A percentile compares a stretch with the other conserved stretches of the same genome.
Evolutionary conservation across 1,140 invertebrate genomes (phyloP).

Genomic region (Trachymyrmex cornetzi): DNA sequence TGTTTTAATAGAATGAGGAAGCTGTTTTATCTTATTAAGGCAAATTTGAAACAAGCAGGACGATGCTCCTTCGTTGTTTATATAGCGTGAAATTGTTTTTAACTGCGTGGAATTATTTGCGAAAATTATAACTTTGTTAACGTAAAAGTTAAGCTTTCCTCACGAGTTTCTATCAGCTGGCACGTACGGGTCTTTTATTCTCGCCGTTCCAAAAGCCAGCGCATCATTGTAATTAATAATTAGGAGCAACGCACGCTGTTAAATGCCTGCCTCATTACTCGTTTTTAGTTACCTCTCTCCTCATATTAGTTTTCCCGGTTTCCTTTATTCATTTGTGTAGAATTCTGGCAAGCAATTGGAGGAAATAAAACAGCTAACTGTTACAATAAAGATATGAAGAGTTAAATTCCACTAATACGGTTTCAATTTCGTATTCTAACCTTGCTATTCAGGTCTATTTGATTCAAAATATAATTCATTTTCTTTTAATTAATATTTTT

Average conservation of each 20-base stretch:
- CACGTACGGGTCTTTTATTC: background rate
- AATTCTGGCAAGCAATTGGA: background rate
- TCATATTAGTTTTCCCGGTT: background rate
- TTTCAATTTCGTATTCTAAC: background rate
- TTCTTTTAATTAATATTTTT: too few species aligned
- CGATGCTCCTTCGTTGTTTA: background rate
- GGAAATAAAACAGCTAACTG: background rate
- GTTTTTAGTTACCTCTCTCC: background rate
- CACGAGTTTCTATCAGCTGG: background rate
- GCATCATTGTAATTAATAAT: conserved; percentile 26
- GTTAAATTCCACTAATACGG: background rate
- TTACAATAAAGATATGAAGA: background rate
- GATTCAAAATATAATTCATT: too few species aligned
- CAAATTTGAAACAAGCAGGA: background rate
- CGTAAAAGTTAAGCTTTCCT: background rate
- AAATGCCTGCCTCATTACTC: conserved; percentile 8
- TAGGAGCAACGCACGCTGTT: background rate
- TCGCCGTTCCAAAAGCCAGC: background rate
- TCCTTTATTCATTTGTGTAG: conserved; percentile 3
- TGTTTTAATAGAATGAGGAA: background rate
- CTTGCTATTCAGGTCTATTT: too few species aligned
- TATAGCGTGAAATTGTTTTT: background rate
- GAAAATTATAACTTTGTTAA: conserved; percentile 4
- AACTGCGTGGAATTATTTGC: background rate
- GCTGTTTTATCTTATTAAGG: background rate